These are phyloP conservation scores for Cryptoprocta ferox DNA, from an alignment of 2,797 vertebrate genomes.

Conservation along the genomic window DNA sequence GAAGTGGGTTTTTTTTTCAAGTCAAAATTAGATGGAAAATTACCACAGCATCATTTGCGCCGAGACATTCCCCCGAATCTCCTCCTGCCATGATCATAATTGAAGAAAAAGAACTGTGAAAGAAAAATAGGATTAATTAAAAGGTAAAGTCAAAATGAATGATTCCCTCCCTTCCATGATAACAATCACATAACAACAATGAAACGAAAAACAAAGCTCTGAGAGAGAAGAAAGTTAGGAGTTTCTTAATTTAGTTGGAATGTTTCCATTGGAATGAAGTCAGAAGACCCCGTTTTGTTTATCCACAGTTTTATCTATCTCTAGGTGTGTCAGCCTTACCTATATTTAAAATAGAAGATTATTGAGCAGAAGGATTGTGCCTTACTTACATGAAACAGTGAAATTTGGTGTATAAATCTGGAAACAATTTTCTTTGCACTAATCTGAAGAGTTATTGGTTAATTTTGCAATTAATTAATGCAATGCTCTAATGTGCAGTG, in stretches of 20 bases:
- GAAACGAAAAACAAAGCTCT: neutral
- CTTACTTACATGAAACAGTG: neutral
- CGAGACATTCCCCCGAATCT: constrained; percentile 18
- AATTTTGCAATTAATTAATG: no score
- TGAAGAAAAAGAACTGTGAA: neutral
- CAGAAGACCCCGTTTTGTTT: constrained; percentile 40
- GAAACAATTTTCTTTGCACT: neutral
- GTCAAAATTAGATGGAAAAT: constrained; percentile 54
- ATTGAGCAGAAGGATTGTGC: constrained; percentile 27
- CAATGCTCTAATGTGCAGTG: neutral
- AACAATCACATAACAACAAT: neutral
- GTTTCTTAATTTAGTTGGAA: constrained; percentile 52
- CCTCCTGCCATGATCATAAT: neutral
- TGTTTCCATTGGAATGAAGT: constrained; percentile 48
- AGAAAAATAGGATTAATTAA: neutral
- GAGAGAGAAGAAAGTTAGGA: neutral
- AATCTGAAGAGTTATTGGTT: neutral
- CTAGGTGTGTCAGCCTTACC: constrained; percentile 38
- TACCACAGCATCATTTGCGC: neutral
- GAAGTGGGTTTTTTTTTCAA: neutral
- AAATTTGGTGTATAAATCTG: neutral
- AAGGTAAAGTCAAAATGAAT: neutral
- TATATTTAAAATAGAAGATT: constrained; percentile 56
- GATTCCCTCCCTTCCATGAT: neutral
- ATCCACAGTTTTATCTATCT: constrained; percentile 16